These are phyloP conservation scores for Acyrthosiphon pisum DNA, from an alignment of 1,140 invertebrate species.

Conservation along the genomic window DNA sequence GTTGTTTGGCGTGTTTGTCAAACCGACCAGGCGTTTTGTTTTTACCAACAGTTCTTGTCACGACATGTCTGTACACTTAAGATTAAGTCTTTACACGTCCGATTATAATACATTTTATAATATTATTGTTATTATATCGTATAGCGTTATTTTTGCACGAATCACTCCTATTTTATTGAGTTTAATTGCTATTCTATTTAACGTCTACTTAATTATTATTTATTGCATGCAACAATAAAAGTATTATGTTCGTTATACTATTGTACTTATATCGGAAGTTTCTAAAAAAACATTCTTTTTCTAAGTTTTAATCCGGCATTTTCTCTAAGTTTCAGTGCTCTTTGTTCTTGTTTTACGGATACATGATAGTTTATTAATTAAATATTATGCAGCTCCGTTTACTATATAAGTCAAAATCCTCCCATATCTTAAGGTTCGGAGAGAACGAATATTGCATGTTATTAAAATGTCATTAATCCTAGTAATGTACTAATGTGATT, in stretches of 20 bases:
- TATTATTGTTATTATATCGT: not conserved
- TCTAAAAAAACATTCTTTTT: not conserved
- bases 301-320: not conserved
- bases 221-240: not conserved
- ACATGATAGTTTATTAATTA: not conserved
- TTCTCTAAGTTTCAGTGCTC: not conserved
- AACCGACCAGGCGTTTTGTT: not conserved
- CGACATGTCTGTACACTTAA: not conserved
- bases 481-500: no score
- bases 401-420: not conserved
- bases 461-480: no score
- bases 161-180: not conserved
- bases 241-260: not conserved
- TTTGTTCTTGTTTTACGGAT: not conserved
- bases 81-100: not conserved
- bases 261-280: not conserved
- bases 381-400: not conserved
- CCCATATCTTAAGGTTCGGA: not conserved
- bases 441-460: no score
- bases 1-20: not conserved
- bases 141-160: not conserved
- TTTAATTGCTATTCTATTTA: not conserved
- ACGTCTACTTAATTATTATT: not conserved
- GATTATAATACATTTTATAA: not conserved
- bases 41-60: not conserved